phyloP scores from a whole-genome alignment of 2,888 invertebrate species.

The Pasiphila rectangulata region DNA sequence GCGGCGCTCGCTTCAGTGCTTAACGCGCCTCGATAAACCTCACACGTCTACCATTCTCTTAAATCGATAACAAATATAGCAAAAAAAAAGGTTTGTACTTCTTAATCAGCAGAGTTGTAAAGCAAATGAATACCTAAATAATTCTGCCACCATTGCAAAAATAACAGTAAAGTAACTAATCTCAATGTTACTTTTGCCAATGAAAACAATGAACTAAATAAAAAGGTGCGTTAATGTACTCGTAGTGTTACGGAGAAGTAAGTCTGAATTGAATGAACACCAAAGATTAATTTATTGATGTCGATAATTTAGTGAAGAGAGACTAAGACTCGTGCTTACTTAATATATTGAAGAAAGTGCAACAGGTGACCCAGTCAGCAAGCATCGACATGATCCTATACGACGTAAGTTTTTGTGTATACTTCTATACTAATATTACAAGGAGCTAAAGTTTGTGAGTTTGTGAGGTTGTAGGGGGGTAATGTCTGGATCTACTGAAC shows the following conservation, averaged over 20 bases:
- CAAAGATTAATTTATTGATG: too few species aligned
- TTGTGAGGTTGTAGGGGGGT: too few species aligned
- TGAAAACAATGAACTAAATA: conserved; percentile 7
- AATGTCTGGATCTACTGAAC: too few species aligned
- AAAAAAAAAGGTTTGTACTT: conserved; percentile 13
- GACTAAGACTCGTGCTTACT: not conserved
- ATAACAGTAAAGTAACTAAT: too few species aligned
- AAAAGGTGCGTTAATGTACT: conserved; percentile 9
- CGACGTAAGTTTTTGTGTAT: conserved; percentile 75
- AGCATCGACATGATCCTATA: conserved; percentile 67
- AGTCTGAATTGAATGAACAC: conserved; percentile 8
- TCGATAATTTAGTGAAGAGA: not conserved
- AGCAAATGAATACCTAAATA: too few species aligned
- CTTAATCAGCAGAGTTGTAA: too few species aligned
- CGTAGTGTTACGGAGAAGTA: conserved; percentile 6
- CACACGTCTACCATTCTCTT: conserved; percentile 36
- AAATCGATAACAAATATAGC: not conserved
- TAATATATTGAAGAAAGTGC: conserved; percentile 41
- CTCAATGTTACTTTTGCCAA: not conserved
- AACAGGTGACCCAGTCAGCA: conserved; percentile 61
- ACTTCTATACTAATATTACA: too few species aligned
- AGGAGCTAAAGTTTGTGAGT: not conserved
- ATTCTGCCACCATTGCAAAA: not conserved
- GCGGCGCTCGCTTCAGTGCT: conserved; percentile 43
- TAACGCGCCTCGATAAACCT: conserved; percentile 34